Conservation (phyloP, 30 jellyfish, hydroid and myxozoan species). For the Calvadosia cruxmelitensis region DNA sequence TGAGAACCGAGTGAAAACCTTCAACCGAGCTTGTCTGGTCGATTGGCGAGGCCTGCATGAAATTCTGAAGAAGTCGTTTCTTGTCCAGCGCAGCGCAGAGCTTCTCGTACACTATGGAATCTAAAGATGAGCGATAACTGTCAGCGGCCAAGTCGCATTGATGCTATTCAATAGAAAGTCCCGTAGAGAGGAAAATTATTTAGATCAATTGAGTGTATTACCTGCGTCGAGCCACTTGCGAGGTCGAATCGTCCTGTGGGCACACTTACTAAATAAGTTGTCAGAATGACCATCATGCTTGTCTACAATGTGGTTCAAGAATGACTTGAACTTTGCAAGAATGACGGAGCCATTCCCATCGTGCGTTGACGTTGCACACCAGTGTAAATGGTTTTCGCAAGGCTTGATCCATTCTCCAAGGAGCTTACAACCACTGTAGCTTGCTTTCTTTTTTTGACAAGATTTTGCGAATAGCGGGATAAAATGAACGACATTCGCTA, state of each 20-base stretch:
- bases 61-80: slow-evolving; percentile 11
- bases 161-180: not conserved
- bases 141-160: not conserved
- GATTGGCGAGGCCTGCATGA: slow-evolving; percentile 18
- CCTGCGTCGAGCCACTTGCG: slow-evolving; percentile 31
- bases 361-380: slow-evolving; percentile 39
- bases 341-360: slow-evolving; percentile 28
- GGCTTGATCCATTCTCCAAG: slow-evolving; percentile 27
- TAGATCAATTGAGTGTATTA: not conserved
- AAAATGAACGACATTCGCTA: no score
- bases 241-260: slow-evolving; percentile 17
- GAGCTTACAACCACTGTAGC: slow-evolving; percentile 12
- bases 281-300: slow-evolving; percentile 18
- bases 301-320: slow-evolving; percentile 17
- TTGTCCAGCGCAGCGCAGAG: slow-evolving; percentile 5
- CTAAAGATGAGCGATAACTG: slow-evolving; percentile 1
- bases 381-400: slow-evolving; percentile 18
- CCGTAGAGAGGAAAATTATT: not conserved
- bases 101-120: slow-evolving; percentile 9
- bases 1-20: slow-evolving; percentile 22
- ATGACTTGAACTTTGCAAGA: slow-evolving; percentile 21
- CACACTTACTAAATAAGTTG: slow-evolving; percentile 20
- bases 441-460: no score
- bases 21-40: slow-evolving; percentile 30
- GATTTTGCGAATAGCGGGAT: no score